Evolutionary conservation across 2,888 invertebrate species (phyloP).

Genomic region (Liopterus haemorrhoidalis): DNA sequence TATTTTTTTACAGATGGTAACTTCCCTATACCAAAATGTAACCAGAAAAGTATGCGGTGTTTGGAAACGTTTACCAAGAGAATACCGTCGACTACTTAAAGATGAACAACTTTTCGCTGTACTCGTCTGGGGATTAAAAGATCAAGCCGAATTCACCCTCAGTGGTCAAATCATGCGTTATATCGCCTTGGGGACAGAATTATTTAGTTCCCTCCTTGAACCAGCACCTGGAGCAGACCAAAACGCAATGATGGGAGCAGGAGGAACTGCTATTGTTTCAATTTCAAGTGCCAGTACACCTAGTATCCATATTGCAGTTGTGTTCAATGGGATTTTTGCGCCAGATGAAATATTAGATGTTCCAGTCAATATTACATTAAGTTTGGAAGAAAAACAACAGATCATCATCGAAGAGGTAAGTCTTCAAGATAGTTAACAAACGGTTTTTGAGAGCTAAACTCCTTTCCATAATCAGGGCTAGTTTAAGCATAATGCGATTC

Average conservation of each 20-base stretch:
- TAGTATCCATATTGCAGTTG: slow-evolving; percentile 70
- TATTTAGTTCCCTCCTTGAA: slow-evolving; percentile 72
- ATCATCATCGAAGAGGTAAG: slow-evolving; percentile 67
- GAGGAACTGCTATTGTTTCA: slow-evolving; percentile 81
- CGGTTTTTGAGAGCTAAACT: not conserved
- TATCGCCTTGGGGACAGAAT: slow-evolving; percentile 70
- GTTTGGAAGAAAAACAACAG: slow-evolving; percentile 65
- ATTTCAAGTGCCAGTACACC: slow-evolving; percentile 74
- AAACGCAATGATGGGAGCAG: slow-evolving; percentile 56
- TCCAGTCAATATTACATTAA: slow-evolving; percentile 63
- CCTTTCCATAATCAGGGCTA: slow-evolving; percentile 2
- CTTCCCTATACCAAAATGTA: slow-evolving; percentile 74
- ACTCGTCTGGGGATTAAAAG: slow-evolving; percentile 69
- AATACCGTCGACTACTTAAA: slow-evolving; percentile 66
- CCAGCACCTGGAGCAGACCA: slow-evolving; percentile 56
- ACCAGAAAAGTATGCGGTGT: slow-evolving; percentile 86
- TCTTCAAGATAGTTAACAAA: no score
- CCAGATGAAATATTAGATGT: slow-evolving; percentile 59
- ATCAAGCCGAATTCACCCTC: slow-evolving; percentile 61
- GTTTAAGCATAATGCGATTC: no score
- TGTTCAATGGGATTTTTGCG: slow-evolving; percentile 76
- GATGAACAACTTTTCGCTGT: slow-evolving; percentile 76
- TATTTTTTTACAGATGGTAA: no score
- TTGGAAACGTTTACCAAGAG: slow-evolving; percentile 79
- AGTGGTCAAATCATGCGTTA: slow-evolving; percentile 71